Conservation (phyloP, 2,888 invertebrate genomes). For the Opisthograptis luteolata region DNA sequence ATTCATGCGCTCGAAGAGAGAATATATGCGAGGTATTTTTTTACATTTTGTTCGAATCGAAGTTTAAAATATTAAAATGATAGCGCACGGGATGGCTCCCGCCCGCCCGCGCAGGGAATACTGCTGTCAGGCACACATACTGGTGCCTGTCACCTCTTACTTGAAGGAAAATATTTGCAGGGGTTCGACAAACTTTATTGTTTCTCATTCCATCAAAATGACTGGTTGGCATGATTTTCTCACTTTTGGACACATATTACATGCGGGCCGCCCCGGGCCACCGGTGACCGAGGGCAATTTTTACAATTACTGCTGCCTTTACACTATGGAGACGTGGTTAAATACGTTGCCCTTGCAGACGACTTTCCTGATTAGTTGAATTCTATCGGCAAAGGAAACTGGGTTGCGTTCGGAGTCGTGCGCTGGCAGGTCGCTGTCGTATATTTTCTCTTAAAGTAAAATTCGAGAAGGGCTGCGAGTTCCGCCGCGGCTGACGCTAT, state of each 20-base stretch:
- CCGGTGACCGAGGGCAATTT: not conserved
- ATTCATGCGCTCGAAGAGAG: slow-evolving; percentile 46
- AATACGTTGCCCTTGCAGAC: not conserved
- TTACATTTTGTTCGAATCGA: slow-evolving; percentile 44
- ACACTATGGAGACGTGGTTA: not conserved
- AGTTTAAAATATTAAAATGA: slow-evolving; percentile 57
- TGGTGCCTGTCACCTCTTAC: not conserved
- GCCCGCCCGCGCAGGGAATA: not conserved
- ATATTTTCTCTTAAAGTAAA: too few species aligned
- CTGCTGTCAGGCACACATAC: not conserved
- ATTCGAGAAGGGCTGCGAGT: too few species aligned
- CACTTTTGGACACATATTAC: too few species aligned
- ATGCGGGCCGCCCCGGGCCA: not conserved
- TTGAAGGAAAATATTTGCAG: too few species aligned
- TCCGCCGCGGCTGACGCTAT: too few species aligned
- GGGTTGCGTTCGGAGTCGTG: too few species aligned
- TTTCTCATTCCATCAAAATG: too few species aligned
- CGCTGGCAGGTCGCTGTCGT: too few species aligned
- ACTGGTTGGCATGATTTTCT: too few species aligned
- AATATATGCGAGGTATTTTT: slow-evolving; percentile 50
- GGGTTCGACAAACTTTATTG: too few species aligned
- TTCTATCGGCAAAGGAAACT: too few species aligned
- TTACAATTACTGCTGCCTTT: not conserved
- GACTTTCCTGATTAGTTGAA: too few species aligned
- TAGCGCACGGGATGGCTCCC: slow-evolving; percentile 9